These are phyloP conservation scores for Smutsia temminckii DNA, from an alignment of 2,797 vertebrate genomes.

Conservation along the genomic window DNA sequence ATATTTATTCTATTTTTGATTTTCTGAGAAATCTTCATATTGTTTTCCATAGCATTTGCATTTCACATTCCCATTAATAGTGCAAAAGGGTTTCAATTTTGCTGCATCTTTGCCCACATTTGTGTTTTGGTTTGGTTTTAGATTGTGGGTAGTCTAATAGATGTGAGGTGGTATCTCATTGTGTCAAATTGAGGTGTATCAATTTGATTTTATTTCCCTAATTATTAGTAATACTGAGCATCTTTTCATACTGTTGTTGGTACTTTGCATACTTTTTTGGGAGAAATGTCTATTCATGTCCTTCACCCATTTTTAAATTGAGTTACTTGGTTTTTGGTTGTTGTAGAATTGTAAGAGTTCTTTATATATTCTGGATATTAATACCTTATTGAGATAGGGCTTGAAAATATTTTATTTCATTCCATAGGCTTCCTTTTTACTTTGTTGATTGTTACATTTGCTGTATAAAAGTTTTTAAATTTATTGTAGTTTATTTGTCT, in stretches of 20 bases:
- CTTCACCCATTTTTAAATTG: not conserved
- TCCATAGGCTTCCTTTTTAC: not conserved
- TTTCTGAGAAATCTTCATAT: not conserved
- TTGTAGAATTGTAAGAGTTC: not conserved
- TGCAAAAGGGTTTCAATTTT: not conserved
- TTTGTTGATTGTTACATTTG: not conserved
- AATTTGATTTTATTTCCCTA: not conserved
- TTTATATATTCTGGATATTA: not conserved
- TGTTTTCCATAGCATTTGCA: not conserved
- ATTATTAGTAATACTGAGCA: not conserved
- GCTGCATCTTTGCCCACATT: not conserved
- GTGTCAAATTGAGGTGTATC: not conserved
- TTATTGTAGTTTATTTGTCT: not conserved
- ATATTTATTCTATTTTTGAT: not conserved
- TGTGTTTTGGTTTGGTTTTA: not conserved
- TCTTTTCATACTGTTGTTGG: not conserved
- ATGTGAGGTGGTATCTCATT: not conserved
- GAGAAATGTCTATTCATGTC: not conserved
- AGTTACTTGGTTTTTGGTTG: not conserved
- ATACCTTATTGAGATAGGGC: not conserved
- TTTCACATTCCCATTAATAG: not conserved
- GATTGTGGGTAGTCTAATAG: not conserved
- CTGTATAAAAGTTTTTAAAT: not conserved
- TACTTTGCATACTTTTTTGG: not conserved
- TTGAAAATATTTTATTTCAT: not conserved